phyloP scores from a whole-genome alignment of 2,888 invertebrate genomes.

The Nasonia oneida region DNA sequence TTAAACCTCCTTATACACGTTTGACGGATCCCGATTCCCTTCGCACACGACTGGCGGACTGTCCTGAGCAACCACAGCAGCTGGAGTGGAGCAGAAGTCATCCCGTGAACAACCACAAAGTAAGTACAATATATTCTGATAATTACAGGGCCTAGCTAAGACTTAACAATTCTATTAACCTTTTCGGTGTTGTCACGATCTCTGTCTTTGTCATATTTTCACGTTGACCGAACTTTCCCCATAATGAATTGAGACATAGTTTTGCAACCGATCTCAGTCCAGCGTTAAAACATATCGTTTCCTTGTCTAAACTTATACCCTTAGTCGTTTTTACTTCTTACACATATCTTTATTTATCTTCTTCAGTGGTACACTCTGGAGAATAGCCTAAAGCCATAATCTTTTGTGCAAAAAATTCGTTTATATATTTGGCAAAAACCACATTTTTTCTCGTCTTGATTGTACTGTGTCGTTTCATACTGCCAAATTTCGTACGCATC shows the following conservation, averaged over 20 bases:
- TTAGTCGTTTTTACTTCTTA: neutral
- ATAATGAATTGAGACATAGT: constrained; percentile 38
- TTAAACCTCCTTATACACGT: too few species aligned
- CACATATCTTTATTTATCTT: constrained; percentile 45
- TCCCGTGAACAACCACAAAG: too few species aligned
- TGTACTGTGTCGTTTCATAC: constrained; percentile 67
- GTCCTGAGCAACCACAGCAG: too few species aligned
- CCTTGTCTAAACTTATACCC: too few species aligned
- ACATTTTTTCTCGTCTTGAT: constrained; percentile 60
- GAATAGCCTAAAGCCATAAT: constrained; percentile 58
- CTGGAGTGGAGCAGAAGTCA: too few species aligned
- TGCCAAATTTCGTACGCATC: constrained; percentile 74
- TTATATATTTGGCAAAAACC: constrained; percentile 57
- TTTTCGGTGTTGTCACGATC: neutral
- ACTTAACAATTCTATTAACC: neutral
- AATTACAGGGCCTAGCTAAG: too few species aligned
- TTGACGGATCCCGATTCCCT: too few species aligned
- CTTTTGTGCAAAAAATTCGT: constrained; percentile 58
- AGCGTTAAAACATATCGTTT: constrained; percentile 22
- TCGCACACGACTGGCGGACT: too few species aligned
- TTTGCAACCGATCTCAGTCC: constrained; percentile 36
- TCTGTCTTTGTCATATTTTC: constrained; percentile 27
- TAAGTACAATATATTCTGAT: too few species aligned
- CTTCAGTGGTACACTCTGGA: constrained; percentile 28
- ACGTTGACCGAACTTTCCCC: constrained; percentile 55